Evolutionary conservation across 2,797 vertebrate genomes (phyloP).

Genomic region (Ara ararauna): DNA sequence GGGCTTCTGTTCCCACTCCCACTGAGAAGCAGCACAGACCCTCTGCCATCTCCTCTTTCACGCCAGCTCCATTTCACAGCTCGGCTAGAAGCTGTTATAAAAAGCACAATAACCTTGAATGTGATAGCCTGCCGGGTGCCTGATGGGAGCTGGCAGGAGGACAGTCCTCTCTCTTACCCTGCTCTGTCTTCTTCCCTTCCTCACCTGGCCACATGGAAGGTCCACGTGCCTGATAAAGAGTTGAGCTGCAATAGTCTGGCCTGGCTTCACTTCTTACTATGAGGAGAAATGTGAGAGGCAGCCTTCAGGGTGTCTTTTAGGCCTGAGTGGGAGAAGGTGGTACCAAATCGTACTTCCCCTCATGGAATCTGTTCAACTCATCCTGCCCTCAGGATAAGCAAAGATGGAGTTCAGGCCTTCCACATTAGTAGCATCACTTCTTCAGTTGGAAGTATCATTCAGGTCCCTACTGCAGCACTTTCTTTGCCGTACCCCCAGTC

Average conservation of each 20-base stretch:
- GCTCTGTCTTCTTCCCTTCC: not conserved
- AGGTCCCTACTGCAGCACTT: not conserved
- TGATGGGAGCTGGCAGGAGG: slow-evolving; percentile 21
- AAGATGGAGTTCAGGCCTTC: not conserved
- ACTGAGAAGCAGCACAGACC: slow-evolving; percentile 15
- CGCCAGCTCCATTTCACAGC: slow-evolving; percentile 48
- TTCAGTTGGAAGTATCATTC: not conserved
- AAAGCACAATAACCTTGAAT: slow-evolving; percentile 69
- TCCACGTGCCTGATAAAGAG: not conserved
- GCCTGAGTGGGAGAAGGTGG: not conserved
- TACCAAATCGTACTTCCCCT: not conserved
- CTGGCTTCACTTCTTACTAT: not conserved
- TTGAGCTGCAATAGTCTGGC: not conserved
- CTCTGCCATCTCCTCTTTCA: slow-evolving; percentile 59
- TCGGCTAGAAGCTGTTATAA: slow-evolving; percentile 47
- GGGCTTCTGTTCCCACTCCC: not conserved
- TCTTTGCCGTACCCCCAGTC: not conserved
- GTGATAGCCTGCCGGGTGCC: slow-evolving; percentile 37
- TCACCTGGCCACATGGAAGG: slow-evolving; percentile 11
- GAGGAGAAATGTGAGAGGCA: not conserved
- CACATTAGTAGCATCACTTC: not conserved
- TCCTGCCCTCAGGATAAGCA: not conserved
- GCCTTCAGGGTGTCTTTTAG: not conserved
- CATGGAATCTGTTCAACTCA: not conserved
- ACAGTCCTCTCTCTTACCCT: not conserved